Conservation (phyloP, 2,113 vertebrate species). For the Xenotilapia caudafasciata region DNA sequence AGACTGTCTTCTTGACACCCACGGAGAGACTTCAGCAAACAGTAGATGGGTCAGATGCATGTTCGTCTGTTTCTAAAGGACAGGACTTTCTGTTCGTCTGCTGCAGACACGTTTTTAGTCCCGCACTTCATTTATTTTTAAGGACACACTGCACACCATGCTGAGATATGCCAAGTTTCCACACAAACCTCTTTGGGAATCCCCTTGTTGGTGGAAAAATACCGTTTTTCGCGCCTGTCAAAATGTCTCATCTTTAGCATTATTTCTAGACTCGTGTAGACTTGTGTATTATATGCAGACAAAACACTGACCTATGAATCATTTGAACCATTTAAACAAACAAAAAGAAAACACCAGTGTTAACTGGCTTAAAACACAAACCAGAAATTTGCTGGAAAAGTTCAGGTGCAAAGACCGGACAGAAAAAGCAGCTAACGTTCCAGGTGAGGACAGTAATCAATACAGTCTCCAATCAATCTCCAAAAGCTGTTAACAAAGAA, state of each 20-base stretch:
- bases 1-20: background rate
- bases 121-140: background rate
- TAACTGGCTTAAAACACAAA: background rate
- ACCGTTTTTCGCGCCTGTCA: rapidly evolving
- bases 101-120: background rate
- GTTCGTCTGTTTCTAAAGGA: rapidly evolving
- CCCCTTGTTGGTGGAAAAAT: background rate
- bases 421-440: background rate
- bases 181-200: background rate
- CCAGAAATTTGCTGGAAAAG: background rate
- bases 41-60: background rate
- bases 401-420: background rate
- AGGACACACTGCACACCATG: background rate
- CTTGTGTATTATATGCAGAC: background rate
- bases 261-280: rapidly evolving
- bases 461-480: background rate
- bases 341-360: background rate
- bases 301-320: background rate
- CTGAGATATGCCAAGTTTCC: background rate
- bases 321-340: background rate
- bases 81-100: background rate
- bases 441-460: background rate
- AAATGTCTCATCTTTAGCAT: background rate
- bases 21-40: background rate
- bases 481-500: background rate